These are phyloP conservation scores for Nyctibius bracteatus DNA, from an alignment of 2,113 vertebrate genomes.

Conservation along the genomic window DNA sequence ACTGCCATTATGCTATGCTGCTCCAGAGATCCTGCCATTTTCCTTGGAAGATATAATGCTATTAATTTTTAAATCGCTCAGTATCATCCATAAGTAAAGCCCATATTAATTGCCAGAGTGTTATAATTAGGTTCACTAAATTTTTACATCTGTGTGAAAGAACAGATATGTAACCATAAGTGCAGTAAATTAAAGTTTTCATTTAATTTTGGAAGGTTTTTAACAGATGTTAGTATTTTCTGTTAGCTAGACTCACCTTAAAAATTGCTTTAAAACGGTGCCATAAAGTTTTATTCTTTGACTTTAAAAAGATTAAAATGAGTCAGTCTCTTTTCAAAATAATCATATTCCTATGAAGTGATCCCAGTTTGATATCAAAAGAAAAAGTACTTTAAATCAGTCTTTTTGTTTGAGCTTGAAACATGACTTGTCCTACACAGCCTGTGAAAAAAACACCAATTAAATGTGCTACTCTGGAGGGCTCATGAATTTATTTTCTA, in stretches of 20 bases:
- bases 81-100: background rate
- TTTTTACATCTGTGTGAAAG: background rate
- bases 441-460: background rate
- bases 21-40: background rate
- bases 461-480: background rate
- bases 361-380: conserved; percentile 33
- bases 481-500: background rate
- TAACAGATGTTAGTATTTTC: background rate
- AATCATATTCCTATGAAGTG: background rate
- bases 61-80: background rate
- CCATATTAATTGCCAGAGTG: background rate
- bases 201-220: background rate
- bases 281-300: background rate
- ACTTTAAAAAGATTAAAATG: conserved; percentile 10
- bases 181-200: background rate
- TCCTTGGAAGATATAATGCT: background rate
- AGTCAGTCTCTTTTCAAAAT: conserved; percentile 9
- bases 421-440: conserved; percentile 8
- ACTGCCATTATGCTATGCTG: background rate
- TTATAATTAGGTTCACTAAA: background rate
- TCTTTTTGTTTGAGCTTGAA: conserved; percentile 22
- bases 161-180: background rate
- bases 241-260: background rate
- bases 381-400: conserved; percentile 2
- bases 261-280: background rate